Percentiles rank a stretch among this genome's conserved stretches.
Evolutionary conservation across 2,888 invertebrate genomes (phyloP).

Genomic region (Idaea aversata): DNA sequence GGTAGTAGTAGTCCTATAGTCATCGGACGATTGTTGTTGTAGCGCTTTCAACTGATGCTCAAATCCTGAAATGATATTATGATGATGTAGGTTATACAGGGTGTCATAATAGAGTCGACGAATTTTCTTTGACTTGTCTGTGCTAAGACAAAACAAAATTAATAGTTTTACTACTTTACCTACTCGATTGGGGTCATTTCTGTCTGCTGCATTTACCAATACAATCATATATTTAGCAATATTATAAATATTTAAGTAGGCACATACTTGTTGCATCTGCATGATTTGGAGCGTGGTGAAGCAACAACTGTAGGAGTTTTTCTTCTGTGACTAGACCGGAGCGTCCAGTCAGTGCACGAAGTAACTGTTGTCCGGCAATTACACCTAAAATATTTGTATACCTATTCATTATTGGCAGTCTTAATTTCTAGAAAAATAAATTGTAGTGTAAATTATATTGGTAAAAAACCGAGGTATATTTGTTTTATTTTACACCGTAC

Average conservation of each 20-base stretch:
- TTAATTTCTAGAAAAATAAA: too few relatives aligned
- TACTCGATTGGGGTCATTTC: too few relatives aligned
- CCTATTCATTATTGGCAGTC: too few relatives aligned
- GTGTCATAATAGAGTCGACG: too few relatives aligned
- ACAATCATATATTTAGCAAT: slow-evolving; percentile 5
- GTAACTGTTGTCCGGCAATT: slow-evolving; percentile 59
- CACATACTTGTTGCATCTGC: slow-evolving; percentile 52
- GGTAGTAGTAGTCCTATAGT: slow-evolving; percentile 44
- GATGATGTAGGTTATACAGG: neutral
- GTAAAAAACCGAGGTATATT: too few relatives aligned
- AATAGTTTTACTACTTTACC: too few relatives aligned
- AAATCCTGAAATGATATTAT: slow-evolving; percentile 46
- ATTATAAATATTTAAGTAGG: neutral
- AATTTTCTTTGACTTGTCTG: too few relatives aligned
- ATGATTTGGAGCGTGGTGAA: slow-evolving; percentile 60
- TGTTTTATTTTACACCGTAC: slow-evolving; percentile 30
- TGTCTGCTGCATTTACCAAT: neutral
- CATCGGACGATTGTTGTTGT: slow-evolving; percentile 51
- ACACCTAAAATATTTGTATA: slow-evolving; percentile 45
- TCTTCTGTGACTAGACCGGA: slow-evolving; percentile 67
- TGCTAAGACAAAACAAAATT: too few relatives aligned
- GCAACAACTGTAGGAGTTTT: slow-evolving; percentile 55
- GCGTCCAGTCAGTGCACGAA: slow-evolving; percentile 54
- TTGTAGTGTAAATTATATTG: too few relatives aligned
- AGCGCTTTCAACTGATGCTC: slow-evolving; percentile 55